Conservation (phyloP, 2,113 vertebrate genomes). For the Coptodon bakossiorum region DNA sequence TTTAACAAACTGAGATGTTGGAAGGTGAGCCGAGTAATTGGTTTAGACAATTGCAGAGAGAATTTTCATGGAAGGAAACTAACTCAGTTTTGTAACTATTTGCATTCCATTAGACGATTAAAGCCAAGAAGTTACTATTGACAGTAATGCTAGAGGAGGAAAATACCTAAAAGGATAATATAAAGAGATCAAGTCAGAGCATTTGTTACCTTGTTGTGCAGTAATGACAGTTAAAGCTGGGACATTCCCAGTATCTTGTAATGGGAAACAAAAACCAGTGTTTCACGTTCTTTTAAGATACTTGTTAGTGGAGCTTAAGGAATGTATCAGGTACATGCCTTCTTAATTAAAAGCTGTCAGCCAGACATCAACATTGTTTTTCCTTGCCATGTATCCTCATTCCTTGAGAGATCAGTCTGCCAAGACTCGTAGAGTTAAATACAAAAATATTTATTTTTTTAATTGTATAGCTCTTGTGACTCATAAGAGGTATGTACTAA, state of each 20-base stretch:
- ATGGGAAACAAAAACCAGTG: neutral
- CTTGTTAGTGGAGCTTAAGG: neutral
- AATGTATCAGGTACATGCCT: neutral
- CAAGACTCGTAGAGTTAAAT: neutral
- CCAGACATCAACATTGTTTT: neutral
- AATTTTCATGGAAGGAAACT: too few relatives aligned
- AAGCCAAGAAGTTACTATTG: neutral
- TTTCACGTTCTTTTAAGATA: neutral
- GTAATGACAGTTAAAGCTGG: neutral
- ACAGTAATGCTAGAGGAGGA: neutral
- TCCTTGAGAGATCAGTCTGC: neutral
- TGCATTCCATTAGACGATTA: neutral
- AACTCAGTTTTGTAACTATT: neutral
- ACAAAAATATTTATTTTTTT: neutral
- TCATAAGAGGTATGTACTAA: too few relatives aligned
- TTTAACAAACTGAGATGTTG: too few relatives aligned
- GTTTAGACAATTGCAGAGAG: too few relatives aligned
- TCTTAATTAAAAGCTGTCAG: neutral
- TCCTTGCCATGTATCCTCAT: neutral
- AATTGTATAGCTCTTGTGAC: too few relatives aligned
- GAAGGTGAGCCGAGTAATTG: too few relatives aligned
- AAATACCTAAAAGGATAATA: neutral
- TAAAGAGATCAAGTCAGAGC: neutral
- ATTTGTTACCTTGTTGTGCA: neutral
- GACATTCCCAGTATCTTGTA: neutral